Evolutionary conservation across 2,113 vertebrate species (phyloP), one percentile per base, ranked within the genome.

Genomic region (Scolopax mira): DNA sequence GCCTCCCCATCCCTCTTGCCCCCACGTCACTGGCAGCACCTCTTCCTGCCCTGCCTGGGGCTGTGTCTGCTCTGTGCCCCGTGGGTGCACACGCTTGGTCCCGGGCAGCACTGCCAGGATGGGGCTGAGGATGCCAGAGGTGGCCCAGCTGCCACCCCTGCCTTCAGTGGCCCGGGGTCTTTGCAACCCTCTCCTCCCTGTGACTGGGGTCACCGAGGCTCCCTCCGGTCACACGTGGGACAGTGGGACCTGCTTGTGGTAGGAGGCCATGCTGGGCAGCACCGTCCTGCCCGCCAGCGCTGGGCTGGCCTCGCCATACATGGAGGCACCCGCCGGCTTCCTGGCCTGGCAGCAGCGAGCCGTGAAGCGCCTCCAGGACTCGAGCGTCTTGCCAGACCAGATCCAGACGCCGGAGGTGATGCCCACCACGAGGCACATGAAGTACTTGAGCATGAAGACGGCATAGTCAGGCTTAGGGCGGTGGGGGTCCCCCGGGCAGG

Each of bases 371-470:
- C 98, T 97, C 99, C 99, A 99, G 15, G 99, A 99, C 91, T 99
- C 99, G 1, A 99, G 75, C 0, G 99, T 99, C 97, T 99, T 99
- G 23, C 99, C 98, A 0, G 99, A 99, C 99, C 99, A 99, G 92
- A 99, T 99, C 99, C 99, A 99, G 55, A 99, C 99, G 0, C 99
- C 99, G 0, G 99, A 99, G 46, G 99, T 99, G 97, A 99, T 99
- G 86, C 99, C 99, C 96, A 99, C 99, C 95, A 99, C 98, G 25
- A 99, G 98, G 93, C 98, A 99, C 99, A 99, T 99, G 97, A 99
- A 99, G 98, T 99, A 99, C 95, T 99, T 99, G 27, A 99, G 98
- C 99, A 99, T 99, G 97, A 99, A 99, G 78, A 99, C 93, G 2
- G 99, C 99, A 9, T 99, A 99, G 96, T 99, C 98, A 0, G 99